phyloP scores from a whole-genome alignment of 1,140 invertebrate species.

The Venustaconcha ellipsiformis region DNA sequence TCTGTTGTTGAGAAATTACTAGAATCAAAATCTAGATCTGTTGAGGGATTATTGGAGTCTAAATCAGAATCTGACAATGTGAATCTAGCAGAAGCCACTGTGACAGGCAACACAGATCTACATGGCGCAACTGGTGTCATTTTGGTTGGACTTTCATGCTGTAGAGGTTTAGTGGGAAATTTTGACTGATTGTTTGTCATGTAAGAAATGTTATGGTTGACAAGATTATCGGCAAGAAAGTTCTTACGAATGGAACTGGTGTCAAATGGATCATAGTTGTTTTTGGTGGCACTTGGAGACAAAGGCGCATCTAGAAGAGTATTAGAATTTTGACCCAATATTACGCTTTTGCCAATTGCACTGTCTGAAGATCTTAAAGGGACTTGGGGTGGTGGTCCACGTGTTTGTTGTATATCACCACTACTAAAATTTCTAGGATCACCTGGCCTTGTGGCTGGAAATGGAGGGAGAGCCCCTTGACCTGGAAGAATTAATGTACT shows the following conservation, averaged over 20 bases:
- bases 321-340: neutral
- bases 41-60: neutral
- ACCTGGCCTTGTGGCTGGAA: constrained; percentile 6
- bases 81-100: neutral
- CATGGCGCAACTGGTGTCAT: constrained; percentile 18
- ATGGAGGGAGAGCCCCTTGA: constrained; percentile 4
- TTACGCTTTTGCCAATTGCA: constrained; percentile 16
- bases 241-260: constrained; percentile 16
- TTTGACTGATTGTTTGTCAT: neutral
- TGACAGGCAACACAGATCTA: neutral
- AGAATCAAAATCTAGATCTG: neutral
- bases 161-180: neutral
- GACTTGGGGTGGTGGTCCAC: neutral
- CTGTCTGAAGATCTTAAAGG: constrained; percentile 5
- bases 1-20: neutral
- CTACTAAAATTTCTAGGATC: constrained; percentile 9
- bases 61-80: neutral
- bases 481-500: constrained; percentile 1
- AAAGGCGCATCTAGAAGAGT: constrained; percentile 25
- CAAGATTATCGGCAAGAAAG: constrained; percentile 2
- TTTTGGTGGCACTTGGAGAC: constrained; percentile 11
- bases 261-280: constrained; percentile 24
- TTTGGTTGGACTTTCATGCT: neutral
- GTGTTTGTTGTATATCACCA: neutral
- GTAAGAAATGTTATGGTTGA: neutral